Evolutionary conservation across 92 coral and sea anemone genomes (phyloP), one percentile per base, ranked within the genome.

Genomic region (Phymanthus crucifer): DNA sequence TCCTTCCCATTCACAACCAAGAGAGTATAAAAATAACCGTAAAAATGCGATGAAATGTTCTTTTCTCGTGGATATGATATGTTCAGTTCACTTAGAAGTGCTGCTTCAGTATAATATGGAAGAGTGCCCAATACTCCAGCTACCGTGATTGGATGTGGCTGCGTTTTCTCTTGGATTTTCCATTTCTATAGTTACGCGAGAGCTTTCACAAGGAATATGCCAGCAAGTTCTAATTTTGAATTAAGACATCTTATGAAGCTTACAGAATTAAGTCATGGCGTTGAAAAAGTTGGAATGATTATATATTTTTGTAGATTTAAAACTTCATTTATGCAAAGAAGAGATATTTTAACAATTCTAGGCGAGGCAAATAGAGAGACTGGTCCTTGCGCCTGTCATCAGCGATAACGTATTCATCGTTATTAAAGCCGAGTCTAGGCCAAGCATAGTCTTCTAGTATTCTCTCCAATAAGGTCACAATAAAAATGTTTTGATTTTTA

Each of bases 181-280:
- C 19, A 77, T 77, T 61, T 64, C 81, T 77, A 77, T 77, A 77
- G 81, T 61, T 38, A 77, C 72, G 23, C 16, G 4, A 17, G 34
- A 61, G 26, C 27, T 54, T 23, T 3, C 0, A 0, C 6, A 2
- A 54, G 27, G 27, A 54, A 21, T 54, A 21, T 54, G 19, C 27
- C n/a, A 7, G 24, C n/a, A 21, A 6, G n/a, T 23, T 6, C 26
- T 54, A 21, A 14, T 54, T 54, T 21, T 23, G 14, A 54, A 54
- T 54, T 23, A 8, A 21, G 64, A 21, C 64, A 54, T n/a, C 64
- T 54, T 21, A 14, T 0, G 10, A 54, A 19, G 27, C 6, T 29
- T 54, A 54, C 21, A 21, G 64, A 26, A 54, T 10, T 5, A 29
- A 54, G 64, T 12, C 24, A 21, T 54, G 14, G n/a, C 11, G 27